Percentiles rank a stretch among this genome's conserved stretches.
phyloP scores from a whole-genome alignment of 2,113 vertebrate genomes.

The Pelvicachromis taeniatus region DNA sequence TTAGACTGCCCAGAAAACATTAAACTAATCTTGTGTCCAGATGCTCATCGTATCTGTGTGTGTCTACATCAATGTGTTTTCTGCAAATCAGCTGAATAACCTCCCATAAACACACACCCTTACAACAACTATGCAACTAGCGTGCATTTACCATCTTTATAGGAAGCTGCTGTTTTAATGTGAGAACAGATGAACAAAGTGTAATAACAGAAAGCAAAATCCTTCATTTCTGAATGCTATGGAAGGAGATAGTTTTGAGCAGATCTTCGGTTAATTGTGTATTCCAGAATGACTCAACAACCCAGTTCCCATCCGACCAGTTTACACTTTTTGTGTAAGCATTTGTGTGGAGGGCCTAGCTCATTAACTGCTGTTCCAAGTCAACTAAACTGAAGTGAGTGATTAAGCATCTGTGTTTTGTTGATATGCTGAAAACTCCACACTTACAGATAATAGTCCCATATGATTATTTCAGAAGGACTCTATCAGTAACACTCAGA shows the following conservation, averaged over 20 bases:
- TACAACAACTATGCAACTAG: background rate
- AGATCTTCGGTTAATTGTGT: background rate
- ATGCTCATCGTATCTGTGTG: background rate
- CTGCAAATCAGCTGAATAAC: background rate
- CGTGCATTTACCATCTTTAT: background rate
- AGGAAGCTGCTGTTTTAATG: background rate
- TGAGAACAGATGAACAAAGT: background rate
- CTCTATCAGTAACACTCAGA: background rate
- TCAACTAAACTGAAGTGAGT: background rate
- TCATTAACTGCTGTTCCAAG: background rate
- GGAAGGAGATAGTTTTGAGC: background rate
- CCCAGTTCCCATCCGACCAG: background rate
- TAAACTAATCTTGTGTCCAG: slow-evolving; percentile 48
- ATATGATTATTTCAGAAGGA: background rate
- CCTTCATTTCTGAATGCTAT: background rate
- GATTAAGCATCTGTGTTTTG: background rate
- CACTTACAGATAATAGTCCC: background rate
- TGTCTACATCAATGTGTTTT: background rate
- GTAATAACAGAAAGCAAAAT: background rate
- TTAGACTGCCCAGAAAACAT: slow-evolving; percentile 20
- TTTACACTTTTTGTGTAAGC: background rate
- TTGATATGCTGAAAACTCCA: background rate
- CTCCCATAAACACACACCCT: slow-evolving; percentile 13
- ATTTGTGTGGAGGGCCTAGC: background rate
- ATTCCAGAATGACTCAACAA: background rate